Conservation (phyloP, 2,113 vertebrate species). For the Aegithalos caudatus region DNA sequence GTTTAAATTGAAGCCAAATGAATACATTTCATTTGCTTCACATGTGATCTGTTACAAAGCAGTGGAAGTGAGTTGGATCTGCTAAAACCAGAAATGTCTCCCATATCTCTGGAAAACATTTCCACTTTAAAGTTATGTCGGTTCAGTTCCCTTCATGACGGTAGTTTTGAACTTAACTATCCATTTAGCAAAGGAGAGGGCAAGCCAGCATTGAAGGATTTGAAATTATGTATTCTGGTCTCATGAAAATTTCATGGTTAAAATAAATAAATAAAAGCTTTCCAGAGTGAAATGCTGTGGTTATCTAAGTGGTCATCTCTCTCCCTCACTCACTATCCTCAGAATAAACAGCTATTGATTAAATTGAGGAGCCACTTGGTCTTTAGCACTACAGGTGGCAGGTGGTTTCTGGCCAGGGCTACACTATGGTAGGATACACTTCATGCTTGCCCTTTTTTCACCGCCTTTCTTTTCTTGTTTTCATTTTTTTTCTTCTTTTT, state of each 20-base stretch:
- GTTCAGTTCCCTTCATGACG: neutral
- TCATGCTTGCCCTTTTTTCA: neutral
- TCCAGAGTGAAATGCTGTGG: neutral
- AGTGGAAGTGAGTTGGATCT: neutral
- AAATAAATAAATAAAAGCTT: conserved; percentile 36
- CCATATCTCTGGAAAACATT: neutral
- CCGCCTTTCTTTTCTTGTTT: rapidly evolving
- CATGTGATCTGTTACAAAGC: neutral
- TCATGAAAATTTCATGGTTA: conserved; percentile 4
- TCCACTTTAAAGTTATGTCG: neutral
- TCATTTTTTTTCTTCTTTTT: too few species aligned
- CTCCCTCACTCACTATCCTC: neutral
- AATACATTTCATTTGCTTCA: neutral
- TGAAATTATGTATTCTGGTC: neutral
- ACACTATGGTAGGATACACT: neutral
- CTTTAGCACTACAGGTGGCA: neutral
- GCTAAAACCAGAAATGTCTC: neutral
- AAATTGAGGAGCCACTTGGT: neutral
- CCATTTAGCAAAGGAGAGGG: neutral
- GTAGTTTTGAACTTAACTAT: neutral
- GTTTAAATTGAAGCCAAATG: neutral
- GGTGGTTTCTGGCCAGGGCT: neutral
- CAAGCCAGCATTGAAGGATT: neutral
- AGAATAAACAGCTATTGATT: neutral
- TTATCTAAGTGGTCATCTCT: neutral